Conservation (phyloP, 1,140 invertebrate genomes). For the Idris sp. region DNA sequence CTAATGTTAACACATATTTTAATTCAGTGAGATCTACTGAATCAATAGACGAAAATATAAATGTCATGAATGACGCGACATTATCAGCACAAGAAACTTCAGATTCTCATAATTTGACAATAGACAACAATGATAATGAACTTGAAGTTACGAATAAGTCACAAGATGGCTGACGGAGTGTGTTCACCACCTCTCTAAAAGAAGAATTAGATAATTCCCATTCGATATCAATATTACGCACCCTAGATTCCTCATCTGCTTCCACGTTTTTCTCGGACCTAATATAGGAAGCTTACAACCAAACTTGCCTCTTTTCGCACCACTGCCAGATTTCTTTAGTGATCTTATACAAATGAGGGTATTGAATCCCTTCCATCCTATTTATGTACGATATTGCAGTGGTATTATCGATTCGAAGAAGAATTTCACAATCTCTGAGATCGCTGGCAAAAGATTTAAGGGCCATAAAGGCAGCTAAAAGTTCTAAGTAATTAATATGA, state of each 20-base stretch:
- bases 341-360: conserved; percentile 6
- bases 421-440: conserved; percentile 15
- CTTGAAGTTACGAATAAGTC: conserved; percentile 66
- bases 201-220: conserved; percentile 40
- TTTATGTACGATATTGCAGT: conserved; percentile 14
- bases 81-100: no score
- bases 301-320: conserved; percentile 16
- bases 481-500: conserved; percentile 24
- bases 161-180: conserved; percentile 51
- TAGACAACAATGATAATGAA: no score
- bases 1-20: no score
- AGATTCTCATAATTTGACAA: no score
- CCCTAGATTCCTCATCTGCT: conserved; percentile 59
- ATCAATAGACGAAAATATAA: no score
- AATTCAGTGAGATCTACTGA: no score
- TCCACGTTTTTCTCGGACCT: conserved; percentile 65
- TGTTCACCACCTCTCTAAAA: conserved; percentile 47
- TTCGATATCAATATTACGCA: conserved; percentile 53
- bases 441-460: conserved; percentile 17
- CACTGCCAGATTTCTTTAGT: conserved; percentile 22
- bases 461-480: conserved; percentile 11
- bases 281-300: conserved; percentile 69
- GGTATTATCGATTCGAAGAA: conserved; percentile 19
- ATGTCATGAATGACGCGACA: no score
- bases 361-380: conserved; percentile 23